Evolutionary conservation across 2,888 invertebrate species (phyloP).

Genomic region (Oxystoma pomonae): DNA sequence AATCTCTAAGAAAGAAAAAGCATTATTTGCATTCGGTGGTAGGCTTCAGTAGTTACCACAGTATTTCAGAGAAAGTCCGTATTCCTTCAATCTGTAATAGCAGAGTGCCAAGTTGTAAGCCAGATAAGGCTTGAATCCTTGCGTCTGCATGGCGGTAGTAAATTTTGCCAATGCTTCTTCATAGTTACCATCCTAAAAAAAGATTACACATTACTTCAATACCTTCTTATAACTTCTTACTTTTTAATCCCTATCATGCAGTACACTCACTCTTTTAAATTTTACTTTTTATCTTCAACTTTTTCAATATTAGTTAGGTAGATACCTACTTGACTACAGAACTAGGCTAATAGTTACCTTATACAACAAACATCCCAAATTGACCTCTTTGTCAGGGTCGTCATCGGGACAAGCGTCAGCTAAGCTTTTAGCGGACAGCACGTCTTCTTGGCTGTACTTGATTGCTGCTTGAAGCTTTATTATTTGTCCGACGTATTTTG

Average conservation of each 20-base stretch:
- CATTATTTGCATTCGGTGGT: not conserved
- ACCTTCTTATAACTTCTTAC: too few species aligned
- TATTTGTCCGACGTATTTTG: constrained; percentile 47
- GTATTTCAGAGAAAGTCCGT: constrained; percentile 86
- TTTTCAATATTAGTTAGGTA: not conserved
- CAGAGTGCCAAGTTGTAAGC: constrained; percentile 95
- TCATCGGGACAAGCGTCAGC: constrained; percentile 85
- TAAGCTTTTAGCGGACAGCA: constrained; percentile 83
- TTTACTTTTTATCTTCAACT: not conserved
- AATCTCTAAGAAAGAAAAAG: too few species aligned
- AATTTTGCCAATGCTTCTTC: constrained; percentile 92
- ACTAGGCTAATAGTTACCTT: constrained; percentile 65
- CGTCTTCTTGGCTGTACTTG: constrained; percentile 93
- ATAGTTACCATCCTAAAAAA: constrained; percentile 70
- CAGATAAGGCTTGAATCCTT: constrained; percentile 86
- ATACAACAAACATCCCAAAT: constrained; percentile 89
- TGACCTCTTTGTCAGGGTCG: constrained; percentile 91
- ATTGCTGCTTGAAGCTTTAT: constrained; percentile 93
- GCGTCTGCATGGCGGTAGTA: constrained; percentile 77
- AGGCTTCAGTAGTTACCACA: constrained; percentile 71
- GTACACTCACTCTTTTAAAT: too few species aligned
- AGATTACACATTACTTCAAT: too few species aligned
- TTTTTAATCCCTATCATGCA: too few species aligned
- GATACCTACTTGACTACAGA: not conserved
- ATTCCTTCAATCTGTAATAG: constrained; percentile 91